These are phyloP conservation scores for Plotosus lineatus DNA, from an alignment of 2,113 vertebrate genomes.

Conservation along the genomic window DNA sequence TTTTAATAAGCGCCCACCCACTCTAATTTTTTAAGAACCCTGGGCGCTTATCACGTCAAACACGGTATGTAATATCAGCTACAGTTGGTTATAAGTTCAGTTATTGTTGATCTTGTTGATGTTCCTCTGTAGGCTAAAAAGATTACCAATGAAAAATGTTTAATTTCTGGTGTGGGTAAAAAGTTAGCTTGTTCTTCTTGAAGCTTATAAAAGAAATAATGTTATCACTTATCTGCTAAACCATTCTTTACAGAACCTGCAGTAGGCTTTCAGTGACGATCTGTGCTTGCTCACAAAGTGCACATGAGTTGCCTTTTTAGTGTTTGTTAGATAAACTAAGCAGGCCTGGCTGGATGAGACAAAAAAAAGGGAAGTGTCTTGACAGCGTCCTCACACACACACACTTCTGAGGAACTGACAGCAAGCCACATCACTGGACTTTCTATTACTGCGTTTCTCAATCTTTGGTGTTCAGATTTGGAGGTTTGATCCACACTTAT, in stretches of 20 bases:
- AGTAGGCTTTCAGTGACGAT: neutral
- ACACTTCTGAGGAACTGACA: neutral
- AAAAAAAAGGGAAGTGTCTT: neutral
- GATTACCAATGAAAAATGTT: neutral
- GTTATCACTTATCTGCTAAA: neutral
- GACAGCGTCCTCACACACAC: neutral
- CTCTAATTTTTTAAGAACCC: too few relatives aligned
- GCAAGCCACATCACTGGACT: neutral
- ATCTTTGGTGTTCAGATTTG: too few relatives aligned
- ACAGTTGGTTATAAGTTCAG: neutral
- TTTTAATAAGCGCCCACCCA: too few relatives aligned
- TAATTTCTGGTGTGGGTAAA: neutral
- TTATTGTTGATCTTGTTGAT: too few relatives aligned
- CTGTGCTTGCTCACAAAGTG: neutral
- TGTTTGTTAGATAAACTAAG: slow-evolving; percentile 10
- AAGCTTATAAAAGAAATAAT: neutral
- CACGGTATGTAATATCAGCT: neutral
- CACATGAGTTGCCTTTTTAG: slow-evolving; percentile 5
- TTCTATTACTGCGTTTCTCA: neutral
- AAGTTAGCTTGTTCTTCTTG: neutral
- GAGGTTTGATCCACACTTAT: neutral
- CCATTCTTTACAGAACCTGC: neutral
- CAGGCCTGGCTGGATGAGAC: slow-evolving; percentile 2
- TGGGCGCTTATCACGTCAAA: too few relatives aligned
- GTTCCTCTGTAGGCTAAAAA: neutral